These are phyloP conservation scores for Achatina immaculata DNA, from an alignment of 1,140 invertebrate genomes.

Conservation along the genomic window DNA sequence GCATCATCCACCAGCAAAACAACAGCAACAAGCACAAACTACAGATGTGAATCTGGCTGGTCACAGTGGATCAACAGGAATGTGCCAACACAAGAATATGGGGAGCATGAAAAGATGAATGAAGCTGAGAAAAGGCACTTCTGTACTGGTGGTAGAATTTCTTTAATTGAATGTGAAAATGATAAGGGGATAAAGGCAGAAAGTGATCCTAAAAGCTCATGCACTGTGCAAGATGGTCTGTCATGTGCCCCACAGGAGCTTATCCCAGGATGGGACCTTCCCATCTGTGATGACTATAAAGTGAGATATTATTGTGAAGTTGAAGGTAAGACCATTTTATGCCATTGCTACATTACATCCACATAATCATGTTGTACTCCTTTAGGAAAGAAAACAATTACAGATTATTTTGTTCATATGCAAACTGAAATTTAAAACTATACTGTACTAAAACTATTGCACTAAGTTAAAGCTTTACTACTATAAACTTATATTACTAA, in stretches of 20 bases:
- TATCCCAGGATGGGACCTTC: background rate
- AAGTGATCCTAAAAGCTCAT: slow-evolving; percentile 36
- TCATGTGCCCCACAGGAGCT: slow-evolving; percentile 24
- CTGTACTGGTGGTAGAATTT: slow-evolving; percentile 43
- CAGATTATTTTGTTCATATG: too few species aligned
- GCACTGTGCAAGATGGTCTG: slow-evolving; percentile 43
- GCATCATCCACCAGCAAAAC: too few species aligned
- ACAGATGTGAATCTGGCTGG: slow-evolving; percentile 57
- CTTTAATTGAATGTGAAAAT: slow-evolving; percentile 43
- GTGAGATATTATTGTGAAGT: slow-evolving; percentile 65
- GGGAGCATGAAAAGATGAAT: slow-evolving; percentile 56
- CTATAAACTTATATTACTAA: too few species aligned
- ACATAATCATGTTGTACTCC: too few species aligned
- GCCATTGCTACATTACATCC: too few species aligned
- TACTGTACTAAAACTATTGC: too few species aligned
- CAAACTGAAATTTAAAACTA: too few species aligned
- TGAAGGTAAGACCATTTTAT: too few species aligned
- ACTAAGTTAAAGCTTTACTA: too few species aligned
- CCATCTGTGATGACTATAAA: slow-evolving; percentile 63
- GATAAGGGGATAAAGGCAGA: slow-evolving; percentile 30
- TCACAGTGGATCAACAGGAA: slow-evolving; percentile 52
- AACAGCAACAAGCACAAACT: background rate
- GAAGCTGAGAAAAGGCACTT: slow-evolving; percentile 42
- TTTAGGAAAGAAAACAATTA: too few species aligned
- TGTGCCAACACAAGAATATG: slow-evolving; percentile 45